Base-by-base conservation (phyloP, 2,797 vertebrate species). In the Coendou prehensilis region DNA sequence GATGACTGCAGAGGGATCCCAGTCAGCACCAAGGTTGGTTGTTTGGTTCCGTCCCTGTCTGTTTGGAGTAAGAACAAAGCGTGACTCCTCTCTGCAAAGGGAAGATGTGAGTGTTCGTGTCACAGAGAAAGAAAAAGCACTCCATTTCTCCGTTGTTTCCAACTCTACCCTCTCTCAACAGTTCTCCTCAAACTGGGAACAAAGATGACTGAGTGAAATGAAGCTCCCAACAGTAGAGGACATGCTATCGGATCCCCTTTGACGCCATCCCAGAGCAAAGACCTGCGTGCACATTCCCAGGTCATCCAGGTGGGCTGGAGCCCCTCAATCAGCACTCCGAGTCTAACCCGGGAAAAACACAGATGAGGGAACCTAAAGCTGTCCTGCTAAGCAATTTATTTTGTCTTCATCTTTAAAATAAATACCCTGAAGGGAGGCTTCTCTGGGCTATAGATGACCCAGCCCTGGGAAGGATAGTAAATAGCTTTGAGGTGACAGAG, bases 351-450 rank as follows among this genome's bases (percentile, higher is more conserved):
- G 23, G 45, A 28, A 23, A 76, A 50, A 80, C 54, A 37, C 18
- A 37, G 54, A 30, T 6, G 20, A 95, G 83, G 71, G 79, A 87
- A 69, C 73, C 15, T n/a, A 79, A 96, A 91, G 4, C 64, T 76
- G 14, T 86, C n/a, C 33, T 76, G 17, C 41, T 61, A 33, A 92
- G 33, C 47, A 87, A 63, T 45, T 61, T 26, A 14, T 47, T 57
- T 92, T 22, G 20, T 47, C 37, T 41, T 82, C 63, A 5, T n/a
- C 54, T 71, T 47, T 59, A 23, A 28, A 80, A 26, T 61, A 63
- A 93, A 67, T 52, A 73, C 7, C 47, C 47, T 79, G 50, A 22
- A 82, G 45, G 15, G 71, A 91, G 18, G 67, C 37, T 63, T 85
- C 80, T 71, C 23, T 18, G 22, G 52, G 67, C 61, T 92, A 3